These are phyloP conservation scores for Standfussiana lucernea DNA, from an alignment of 2,888 invertebrate genomes.

Conservation along the genomic window DNA sequence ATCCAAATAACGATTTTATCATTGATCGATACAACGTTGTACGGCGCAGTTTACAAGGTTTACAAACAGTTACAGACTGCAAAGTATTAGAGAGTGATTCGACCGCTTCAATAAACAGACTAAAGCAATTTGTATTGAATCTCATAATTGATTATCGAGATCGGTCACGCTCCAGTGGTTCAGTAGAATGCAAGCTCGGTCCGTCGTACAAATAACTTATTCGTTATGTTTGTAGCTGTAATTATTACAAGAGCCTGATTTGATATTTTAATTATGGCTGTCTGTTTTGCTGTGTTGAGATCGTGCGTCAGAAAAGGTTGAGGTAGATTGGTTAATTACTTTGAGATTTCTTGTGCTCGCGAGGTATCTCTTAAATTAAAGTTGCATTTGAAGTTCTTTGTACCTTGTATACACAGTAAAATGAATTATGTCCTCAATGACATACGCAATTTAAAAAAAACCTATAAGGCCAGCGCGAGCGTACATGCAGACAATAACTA, in stretches of 20 bases:
- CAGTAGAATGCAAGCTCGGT: constrained; percentile 48
- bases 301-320: constrained; percentile 5
- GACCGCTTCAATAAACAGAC: constrained; percentile 37
- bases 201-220: constrained; percentile 30
- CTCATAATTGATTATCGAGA: constrained; percentile 62
- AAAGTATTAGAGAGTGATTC: constrained; percentile 53
- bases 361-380: neutral
- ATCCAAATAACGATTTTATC: constrained; percentile 3
- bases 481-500: neutral
- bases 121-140: constrained; percentile 56
- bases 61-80: constrained; percentile 1
- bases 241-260: constrained; percentile 46
- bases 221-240: constrained; percentile 45
- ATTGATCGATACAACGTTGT: constrained; percentile 16
- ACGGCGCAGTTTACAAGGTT: neutral
- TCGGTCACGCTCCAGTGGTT: constrained; percentile 48
- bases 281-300: neutral
- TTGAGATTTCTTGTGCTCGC: constrained; percentile 2
- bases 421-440: constrained; percentile 5
- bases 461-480: neutral
- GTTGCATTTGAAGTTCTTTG: neutral
- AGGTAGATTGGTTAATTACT: constrained; percentile 26
- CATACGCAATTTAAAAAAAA: neutral
- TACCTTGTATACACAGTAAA: constrained; percentile 5
- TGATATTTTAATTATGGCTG: constrained; percentile 36